These are phyloP conservation scores for Neoascia interrupta DNA, from an alignment of 2,888 invertebrate species.

Conservation along the genomic window DNA sequence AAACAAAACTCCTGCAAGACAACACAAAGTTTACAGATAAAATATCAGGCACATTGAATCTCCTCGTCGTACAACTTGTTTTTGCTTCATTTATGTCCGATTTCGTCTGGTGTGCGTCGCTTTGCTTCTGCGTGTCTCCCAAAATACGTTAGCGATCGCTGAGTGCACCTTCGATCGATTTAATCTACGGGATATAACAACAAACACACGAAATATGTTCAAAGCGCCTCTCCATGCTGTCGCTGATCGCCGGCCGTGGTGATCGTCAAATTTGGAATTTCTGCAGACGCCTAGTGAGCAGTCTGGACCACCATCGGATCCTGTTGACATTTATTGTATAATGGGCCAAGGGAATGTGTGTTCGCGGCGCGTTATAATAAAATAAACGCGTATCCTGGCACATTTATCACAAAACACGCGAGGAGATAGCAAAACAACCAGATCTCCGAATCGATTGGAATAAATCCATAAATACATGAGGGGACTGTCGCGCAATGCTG, in stretches of 20 bases:
- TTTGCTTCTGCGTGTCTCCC: constrained; percentile 35
- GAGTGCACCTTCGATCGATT: constrained; percentile 31
- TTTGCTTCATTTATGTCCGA: constrained; percentile 64
- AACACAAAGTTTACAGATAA: constrained; percentile 52
- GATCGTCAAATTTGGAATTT: constrained; percentile 64
- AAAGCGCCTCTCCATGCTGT: constrained; percentile 53
- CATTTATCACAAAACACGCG: constrained; percentile 78
- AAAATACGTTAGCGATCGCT: background rate
- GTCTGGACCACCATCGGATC: constrained; percentile 63
- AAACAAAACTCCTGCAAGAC: constrained; percentile 28
- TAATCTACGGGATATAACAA: constrained; percentile 58
- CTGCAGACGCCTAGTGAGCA: constrained; percentile 51
- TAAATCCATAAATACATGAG: constrained; percentile 72
- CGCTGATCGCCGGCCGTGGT: background rate
- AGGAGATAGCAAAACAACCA: constrained; percentile 20
- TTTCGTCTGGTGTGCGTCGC: constrained; percentile 52
- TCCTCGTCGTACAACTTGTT: constrained; percentile 63
- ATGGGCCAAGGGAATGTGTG: constrained; percentile 63
- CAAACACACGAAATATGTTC: constrained; percentile 49
- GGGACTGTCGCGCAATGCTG: constrained; percentile 41
- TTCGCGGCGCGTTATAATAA: constrained; percentile 76
- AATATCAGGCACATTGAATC: constrained; percentile 51
- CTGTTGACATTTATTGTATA: constrained; percentile 68
- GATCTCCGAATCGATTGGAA: constrained; percentile 54
- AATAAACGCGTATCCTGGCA: constrained; percentile 79